Percentiles rank a stretch among this genome's conserved stretches.
Evolutionary conservation across 92 coral and sea anemone species (phyloP).

Genomic region (Meandrina meandrites): DNA sequence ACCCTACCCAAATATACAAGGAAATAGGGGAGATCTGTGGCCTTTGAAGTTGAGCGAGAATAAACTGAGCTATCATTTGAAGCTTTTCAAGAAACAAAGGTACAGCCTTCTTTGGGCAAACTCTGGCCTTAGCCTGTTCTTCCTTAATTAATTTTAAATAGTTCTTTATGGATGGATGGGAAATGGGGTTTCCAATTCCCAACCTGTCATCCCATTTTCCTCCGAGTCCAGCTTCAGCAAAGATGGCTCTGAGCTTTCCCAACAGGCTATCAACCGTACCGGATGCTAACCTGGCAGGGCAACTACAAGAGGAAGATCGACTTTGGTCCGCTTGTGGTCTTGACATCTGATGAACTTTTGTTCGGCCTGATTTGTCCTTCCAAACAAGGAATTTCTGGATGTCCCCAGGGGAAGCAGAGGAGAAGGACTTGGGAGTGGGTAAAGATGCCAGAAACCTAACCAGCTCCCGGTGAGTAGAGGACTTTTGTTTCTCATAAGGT

Average conservation of each 20-base stretch:
- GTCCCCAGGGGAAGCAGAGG: conserved; percentile 49
- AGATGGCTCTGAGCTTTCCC: conserved; percentile 46
- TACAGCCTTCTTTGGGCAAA: conserved; percentile 60
- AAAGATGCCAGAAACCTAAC: conserved; percentile 41
- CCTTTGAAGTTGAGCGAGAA: not conserved
- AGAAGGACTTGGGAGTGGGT: conserved; percentile 44
- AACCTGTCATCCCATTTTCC: conserved; percentile 40
- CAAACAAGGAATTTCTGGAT: conserved; percentile 48
- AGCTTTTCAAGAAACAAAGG: conserved; percentile 66
- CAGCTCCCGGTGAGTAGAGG: conserved; percentile 30
- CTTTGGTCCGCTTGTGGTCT: conserved; percentile 32
- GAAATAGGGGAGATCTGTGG: conserved; percentile 24
- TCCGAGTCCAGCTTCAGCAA: conserved; percentile 28
- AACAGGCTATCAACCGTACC: conserved; percentile 60
- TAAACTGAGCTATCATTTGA: not conserved
- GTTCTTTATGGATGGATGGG: conserved; percentile 32
- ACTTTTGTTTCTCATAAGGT: conserved; percentile 57
- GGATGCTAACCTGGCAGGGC: conserved; percentile 58
- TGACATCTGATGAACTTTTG: conserved; percentile 34
- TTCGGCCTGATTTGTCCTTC: conserved; percentile 56
- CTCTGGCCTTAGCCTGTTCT: conserved; percentile 68
- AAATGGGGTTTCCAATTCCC: conserved; percentile 47
- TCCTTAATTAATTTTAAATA: conserved; percentile 40
- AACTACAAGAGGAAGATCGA: conserved; percentile 14
- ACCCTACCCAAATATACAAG: conserved; percentile 31